phyloP scores from a whole-genome alignment of 2,797 vertebrate genomes.

The Rhynchonycteris naso region DNA sequence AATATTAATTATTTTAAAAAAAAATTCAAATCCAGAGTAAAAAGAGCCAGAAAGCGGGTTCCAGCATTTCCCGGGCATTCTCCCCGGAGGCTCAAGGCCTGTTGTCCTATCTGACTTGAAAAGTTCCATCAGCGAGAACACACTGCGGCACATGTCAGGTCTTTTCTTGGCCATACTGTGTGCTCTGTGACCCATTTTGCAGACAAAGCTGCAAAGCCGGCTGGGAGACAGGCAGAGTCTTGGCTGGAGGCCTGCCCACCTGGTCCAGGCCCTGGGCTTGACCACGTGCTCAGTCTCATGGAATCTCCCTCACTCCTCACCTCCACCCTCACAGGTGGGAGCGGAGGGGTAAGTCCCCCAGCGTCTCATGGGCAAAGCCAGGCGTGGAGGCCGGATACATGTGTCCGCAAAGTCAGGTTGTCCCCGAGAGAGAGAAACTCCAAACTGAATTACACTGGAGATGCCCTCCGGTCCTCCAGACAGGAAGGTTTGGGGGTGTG shows the following conservation, averaged over 20 bases:
- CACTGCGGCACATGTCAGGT: fast-evolving
- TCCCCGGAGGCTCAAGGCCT: fast-evolving
- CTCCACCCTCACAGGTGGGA: not conserved
- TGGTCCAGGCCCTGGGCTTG: not conserved
- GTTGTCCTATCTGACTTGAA: fast-evolving
- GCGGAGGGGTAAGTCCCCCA: fast-evolving
- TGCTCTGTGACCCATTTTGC: not conserved
- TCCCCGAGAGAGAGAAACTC: not conserved
- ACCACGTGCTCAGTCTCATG: fast-evolving
- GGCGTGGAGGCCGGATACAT: not conserved
- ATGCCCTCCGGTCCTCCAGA: not conserved
- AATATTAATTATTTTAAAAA: not conserved
- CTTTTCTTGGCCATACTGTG: not conserved
- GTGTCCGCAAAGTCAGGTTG: not conserved
- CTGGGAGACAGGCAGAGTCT: not conserved
- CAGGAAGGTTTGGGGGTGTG: fast-evolving
- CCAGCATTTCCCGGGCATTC: not conserved
- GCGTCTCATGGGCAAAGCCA: not conserved
- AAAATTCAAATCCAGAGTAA: not conserved
- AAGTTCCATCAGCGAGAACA: not conserved
- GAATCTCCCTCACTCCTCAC: not conserved
- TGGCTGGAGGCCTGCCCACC: fast-evolving
- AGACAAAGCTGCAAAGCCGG: not conserved
- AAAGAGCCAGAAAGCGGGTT: not conserved
- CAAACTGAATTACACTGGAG: not conserved